phyloP scores from a whole-genome alignment of 2,113 vertebrate genomes.

The rabbit (Oryctolagus cuniculus) region DNA sequence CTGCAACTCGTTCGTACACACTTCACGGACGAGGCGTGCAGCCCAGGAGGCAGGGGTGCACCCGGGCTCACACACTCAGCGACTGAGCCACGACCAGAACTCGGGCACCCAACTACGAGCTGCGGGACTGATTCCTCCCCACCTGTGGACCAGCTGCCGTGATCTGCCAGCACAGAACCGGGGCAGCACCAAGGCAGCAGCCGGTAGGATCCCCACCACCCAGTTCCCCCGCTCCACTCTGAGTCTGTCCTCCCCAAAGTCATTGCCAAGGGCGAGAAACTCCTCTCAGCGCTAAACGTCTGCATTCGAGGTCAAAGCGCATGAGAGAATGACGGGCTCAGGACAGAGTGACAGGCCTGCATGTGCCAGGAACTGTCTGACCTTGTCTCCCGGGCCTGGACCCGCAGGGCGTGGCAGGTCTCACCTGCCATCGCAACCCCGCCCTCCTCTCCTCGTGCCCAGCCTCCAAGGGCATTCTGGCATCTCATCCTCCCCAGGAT shows the following conservation, averaged over 20 bases:
- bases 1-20: background rate
- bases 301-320: constrained; percentile 59
- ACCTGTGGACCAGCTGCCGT: constrained; percentile 22
- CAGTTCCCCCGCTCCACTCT: background rate
- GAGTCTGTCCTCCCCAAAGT: constrained; percentile 45
- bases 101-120: background rate
- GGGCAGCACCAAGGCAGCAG: background rate
- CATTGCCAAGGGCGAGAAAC: constrained; percentile 47
- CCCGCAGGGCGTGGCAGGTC: background rate
- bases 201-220: constrained; percentile 11
- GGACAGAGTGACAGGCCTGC: background rate
- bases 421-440: background rate
- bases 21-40: background rate
- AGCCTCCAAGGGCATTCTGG: background rate
- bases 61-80: background rate
- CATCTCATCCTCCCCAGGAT: background rate
- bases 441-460: background rate
- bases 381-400: background rate
- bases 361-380: constrained; percentile 46
- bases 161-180: background rate
- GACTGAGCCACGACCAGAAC: background rate
- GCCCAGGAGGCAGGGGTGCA: background rate
- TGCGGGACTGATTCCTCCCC: background rate
- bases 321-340: constrained; percentile 33
- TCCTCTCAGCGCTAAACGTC: constrained; percentile 62